Conservation (phyloP, 2,113 vertebrate genomes). For the Leptobrachium ailaonicum region DNA sequence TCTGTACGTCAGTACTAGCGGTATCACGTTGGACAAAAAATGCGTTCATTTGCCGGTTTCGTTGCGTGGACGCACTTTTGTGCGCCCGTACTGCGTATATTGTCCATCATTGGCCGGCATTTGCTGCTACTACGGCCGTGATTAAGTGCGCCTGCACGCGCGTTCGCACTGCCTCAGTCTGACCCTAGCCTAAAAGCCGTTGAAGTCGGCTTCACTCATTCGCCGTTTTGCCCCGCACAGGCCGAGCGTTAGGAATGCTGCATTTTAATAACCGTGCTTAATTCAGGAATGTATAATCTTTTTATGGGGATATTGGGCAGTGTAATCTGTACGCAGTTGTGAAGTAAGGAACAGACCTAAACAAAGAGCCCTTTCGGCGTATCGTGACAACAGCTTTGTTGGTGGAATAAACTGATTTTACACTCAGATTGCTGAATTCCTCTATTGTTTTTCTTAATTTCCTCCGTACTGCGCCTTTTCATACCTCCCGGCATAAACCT, state of each 20-base stretch:
- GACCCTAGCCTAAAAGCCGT: background rate
- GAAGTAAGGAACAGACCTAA: constrained; percentile 12
- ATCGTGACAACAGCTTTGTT: constrained; percentile 1
- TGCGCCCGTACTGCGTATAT: too few species aligned
- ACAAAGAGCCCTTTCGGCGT: constrained; percentile 19
- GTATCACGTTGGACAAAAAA: too few species aligned
- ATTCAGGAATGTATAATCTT: constrained; percentile 38
- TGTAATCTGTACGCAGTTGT: constrained; percentile 12
- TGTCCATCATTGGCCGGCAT: too few species aligned
- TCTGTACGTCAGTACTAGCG: too few species aligned
- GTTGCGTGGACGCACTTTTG: too few species aligned
- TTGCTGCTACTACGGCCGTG: too few species aligned
- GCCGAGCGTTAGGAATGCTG: background rate
- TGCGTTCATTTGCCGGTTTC: too few species aligned
- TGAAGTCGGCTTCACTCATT: background rate
- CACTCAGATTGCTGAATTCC: background rate
- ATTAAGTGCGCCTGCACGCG: too few species aligned
- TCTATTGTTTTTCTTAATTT: background rate
- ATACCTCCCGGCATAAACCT: background rate
- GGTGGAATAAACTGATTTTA: constrained; percentile 11
- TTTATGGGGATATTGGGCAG: constrained; percentile 22
- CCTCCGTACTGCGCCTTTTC: background rate
- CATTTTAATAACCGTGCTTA: constrained; percentile 14
- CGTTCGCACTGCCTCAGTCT: too few species aligned
- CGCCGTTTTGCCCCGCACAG: background rate